These are phyloP conservation scores for Gavia stellata DNA, from an alignment of 2,113 vertebrate genomes.

Conservation along the genomic window DNA sequence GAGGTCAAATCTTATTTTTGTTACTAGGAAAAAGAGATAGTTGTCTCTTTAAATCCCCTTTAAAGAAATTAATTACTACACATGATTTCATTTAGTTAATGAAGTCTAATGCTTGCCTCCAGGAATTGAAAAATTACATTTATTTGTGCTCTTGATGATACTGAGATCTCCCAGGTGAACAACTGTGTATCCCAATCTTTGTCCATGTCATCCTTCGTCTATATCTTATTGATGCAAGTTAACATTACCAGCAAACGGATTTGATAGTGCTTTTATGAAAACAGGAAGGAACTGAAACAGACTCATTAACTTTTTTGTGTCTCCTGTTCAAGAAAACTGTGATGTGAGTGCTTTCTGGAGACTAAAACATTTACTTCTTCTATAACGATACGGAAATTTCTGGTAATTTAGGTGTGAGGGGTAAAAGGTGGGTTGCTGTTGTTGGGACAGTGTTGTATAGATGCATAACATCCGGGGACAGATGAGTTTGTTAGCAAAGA, in stretches of 20 bases:
- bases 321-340: background rate
- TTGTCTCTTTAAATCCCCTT: background rate
- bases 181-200: background rate
- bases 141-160: background rate
- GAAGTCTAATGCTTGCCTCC: slow-evolving; percentile 27
- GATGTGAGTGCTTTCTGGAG: background rate
- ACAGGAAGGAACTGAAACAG: background rate
- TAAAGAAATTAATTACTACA: background rate
- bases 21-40: background rate
- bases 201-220: slow-evolving; percentile 1
- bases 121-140: slow-evolving; percentile 35
- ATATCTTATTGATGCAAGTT: background rate
- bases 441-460: background rate
- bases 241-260: background rate
- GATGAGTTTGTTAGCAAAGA: background rate
- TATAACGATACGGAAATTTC: background rate
- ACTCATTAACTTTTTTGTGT: background rate
- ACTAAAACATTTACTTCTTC: background rate
- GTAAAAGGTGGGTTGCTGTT: background rate
- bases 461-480: fast-evolving
- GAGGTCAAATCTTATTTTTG: background rate
- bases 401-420: background rate
- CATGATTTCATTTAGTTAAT: slow-evolving; percentile 7
- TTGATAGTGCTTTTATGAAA: background rate
- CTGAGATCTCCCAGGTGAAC: background rate